Percentiles rank a stretch among this genome's conserved stretches.
Evolutionary conservation across 1,140 invertebrate genomes (phyloP).

Genomic region (Cydia pomonella): DNA sequence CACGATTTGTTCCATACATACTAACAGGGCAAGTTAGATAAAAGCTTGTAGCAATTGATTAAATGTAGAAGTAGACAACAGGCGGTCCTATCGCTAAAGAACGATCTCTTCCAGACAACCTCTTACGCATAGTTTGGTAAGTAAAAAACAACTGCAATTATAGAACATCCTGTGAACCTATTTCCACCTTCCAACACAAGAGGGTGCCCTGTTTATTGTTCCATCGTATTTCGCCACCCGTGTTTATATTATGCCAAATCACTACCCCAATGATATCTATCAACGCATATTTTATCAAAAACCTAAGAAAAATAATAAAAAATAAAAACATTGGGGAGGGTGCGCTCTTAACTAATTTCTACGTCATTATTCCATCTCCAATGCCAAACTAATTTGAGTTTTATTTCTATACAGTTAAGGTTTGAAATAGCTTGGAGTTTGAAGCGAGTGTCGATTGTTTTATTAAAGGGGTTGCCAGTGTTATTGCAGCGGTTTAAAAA

Average conservation of each 20-base stretch:
- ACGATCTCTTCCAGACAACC: too few relatives aligned
- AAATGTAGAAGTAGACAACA: too few relatives aligned
- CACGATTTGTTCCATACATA: too few relatives aligned
- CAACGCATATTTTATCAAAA: constrained; percentile 74
- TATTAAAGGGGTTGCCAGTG: constrained; percentile 42
- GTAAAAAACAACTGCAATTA: background rate
- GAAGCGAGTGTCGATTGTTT: constrained; percentile 34
- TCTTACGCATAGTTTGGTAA: background rate
- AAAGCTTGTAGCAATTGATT: too few relatives aligned
- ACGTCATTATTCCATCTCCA: background rate
- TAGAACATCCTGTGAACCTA: constrained; percentile 57
- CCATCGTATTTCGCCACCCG: constrained; percentile 65
- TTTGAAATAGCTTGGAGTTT: background rate
- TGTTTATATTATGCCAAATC: constrained; percentile 78
- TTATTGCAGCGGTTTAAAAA: constrained; percentile 59
- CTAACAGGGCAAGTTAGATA: too few relatives aligned
- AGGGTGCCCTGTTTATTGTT: constrained; percentile 75
- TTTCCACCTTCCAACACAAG: constrained; percentile 57
- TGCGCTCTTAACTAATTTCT: constrained; percentile 35
- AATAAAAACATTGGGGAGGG: constrained; percentile 58
- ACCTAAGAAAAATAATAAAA: constrained; percentile 13
- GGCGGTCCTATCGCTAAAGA: too few relatives aligned
- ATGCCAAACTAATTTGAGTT: background rate
- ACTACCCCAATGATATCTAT: constrained; percentile 77
- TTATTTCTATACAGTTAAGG: background rate